Evolutionary conservation across 2,888 invertebrate genomes (phyloP).

Genomic region (Andrena chrysosceles): DNA sequence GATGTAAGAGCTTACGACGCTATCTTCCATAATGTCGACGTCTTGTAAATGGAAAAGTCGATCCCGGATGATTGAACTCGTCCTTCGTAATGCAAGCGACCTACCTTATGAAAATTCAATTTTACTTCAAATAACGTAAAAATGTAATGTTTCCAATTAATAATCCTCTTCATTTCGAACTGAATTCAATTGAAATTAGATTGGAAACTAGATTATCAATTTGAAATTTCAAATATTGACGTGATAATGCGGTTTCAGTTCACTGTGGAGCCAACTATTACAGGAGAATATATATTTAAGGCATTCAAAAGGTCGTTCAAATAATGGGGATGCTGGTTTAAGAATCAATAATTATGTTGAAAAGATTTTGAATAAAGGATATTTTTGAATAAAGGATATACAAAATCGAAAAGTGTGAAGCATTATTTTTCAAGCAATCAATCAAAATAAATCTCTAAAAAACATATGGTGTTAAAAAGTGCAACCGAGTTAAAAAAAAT

Average conservation of each 20-base stretch:
- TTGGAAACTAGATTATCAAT: background rate
- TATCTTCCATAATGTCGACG: constrained; percentile 36
- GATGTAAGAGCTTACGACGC: constrained; percentile 15
- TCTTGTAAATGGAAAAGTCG: constrained; percentile 52
- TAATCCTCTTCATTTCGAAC: background rate
- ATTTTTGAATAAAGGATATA: too few species aligned
- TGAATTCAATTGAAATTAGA: background rate
- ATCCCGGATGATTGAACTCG: constrained; percentile 30
- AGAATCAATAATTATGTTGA: background rate
- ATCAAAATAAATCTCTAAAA: too few species aligned
- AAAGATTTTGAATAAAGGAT: too few species aligned
- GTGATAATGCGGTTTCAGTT: background rate
- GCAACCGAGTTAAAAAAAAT: too few species aligned
- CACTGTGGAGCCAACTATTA: background rate
- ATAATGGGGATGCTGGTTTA: background rate
- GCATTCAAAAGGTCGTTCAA: background rate
- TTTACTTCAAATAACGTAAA: constrained; percentile 5
- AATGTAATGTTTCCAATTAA: background rate
- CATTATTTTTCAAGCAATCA: too few species aligned
- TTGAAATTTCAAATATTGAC: background rate
- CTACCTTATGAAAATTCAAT: constrained; percentile 7
- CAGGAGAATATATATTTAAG: background rate
- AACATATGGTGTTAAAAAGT: too few species aligned
- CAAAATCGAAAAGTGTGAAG: too few species aligned
- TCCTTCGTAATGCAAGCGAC: background rate